Evolutionary conservation across 1,140 invertebrate genomes (phyloP).

Genomic region (Platorchestia sp.): DNA sequence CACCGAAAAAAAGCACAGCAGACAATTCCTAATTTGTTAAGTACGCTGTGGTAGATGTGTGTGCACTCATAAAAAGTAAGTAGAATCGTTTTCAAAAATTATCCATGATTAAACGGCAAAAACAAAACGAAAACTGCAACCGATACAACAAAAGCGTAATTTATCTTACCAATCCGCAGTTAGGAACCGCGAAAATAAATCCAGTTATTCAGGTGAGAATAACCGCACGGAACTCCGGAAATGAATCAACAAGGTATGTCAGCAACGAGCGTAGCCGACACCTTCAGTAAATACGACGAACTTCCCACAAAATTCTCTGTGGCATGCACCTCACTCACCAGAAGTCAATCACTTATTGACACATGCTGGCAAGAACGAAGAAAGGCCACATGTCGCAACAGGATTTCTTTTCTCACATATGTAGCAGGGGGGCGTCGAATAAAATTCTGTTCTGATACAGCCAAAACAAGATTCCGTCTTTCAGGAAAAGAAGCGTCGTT

Average conservation of each 20-base stretch:
- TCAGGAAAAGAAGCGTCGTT: background rate
- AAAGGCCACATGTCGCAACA: background rate
- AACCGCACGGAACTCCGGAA: background rate
- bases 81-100: background rate
- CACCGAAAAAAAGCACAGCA: too few species aligned
- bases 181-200: background rate
- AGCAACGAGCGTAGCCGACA: background rate
- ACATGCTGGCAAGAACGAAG: background rate
- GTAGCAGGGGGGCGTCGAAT: background rate
- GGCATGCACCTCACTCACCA: background rate
- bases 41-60: background rate
- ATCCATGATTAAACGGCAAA: background rate
- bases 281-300: background rate
- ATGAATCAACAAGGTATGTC: background rate
- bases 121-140: background rate
- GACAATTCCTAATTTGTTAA: background rate
- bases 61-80: background rate
- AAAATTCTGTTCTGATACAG: background rate
- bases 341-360: too few species aligned
- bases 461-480: background rate
- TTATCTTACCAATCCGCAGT: too few species aligned
- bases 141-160: background rate
- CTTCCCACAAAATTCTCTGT: background rate
- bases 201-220: background rate
- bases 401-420: background rate